These are phyloP conservation scores for Rhynchonycteris naso DNA, from an alignment of 2,797 vertebrate species.

Conservation along the genomic window DNA sequence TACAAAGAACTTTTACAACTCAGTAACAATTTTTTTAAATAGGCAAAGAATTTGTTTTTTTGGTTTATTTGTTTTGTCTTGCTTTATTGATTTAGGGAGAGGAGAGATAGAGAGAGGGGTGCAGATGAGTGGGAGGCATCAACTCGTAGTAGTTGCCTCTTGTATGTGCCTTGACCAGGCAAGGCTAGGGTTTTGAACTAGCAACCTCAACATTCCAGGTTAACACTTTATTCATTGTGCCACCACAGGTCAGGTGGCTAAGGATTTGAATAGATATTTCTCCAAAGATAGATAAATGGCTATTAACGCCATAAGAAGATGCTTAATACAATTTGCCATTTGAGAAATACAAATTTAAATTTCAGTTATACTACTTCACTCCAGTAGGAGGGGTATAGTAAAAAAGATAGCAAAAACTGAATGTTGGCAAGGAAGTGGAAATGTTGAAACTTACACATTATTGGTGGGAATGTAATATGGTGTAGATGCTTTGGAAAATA, in stretches of 20 bases:
- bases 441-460: background rate
- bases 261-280: conserved; percentile 26
- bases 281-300: background rate
- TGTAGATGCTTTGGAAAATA: background rate
- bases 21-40: background rate
- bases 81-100: too few species aligned
- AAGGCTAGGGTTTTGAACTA: too few species aligned
- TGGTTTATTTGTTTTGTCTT: background rate
- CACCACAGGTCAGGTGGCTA: background rate
- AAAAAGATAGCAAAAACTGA: background rate
- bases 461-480: background rate
- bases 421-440: background rate
- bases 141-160: too few species aligned
- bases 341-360: conserved; percentile 34
- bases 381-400: background rate
- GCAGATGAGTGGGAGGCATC: too few species aligned
- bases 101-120: too few species aligned
- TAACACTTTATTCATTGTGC: too few species aligned
- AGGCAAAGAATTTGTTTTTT: background rate
- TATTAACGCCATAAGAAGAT: background rate
- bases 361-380: background rate
- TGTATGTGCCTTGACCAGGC: too few species aligned
- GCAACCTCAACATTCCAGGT: too few species aligned
- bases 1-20: background rate
- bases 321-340: background rate